Percentiles rank a stretch among this genome's conserved stretches.
These are phyloP conservation scores for Caenorhabditis plicata DNA, from an alignment of 2,888 invertebrate species.

Conservation along the genomic window DNA sequence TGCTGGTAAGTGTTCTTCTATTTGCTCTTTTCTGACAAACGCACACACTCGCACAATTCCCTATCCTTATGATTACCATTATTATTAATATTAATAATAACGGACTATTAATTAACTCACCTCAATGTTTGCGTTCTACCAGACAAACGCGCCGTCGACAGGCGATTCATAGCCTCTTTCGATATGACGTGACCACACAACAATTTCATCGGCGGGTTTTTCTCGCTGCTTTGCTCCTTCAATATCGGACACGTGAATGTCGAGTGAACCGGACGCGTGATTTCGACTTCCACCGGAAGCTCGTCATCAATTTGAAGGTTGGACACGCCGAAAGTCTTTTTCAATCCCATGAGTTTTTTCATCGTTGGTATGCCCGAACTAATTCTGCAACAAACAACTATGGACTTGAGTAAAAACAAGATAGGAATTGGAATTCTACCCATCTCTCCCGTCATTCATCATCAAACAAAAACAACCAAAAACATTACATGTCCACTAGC, in stretches of 20 bases:
- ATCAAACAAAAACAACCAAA: neutral
- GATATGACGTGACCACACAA: constrained; percentile 98
- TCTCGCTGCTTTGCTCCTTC: constrained; percentile 89
- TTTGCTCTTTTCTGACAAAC: too few relatives aligned
- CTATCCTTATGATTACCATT: too few relatives aligned
- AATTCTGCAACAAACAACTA: constrained; percentile 1
- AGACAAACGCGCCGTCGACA: constrained; percentile 67
- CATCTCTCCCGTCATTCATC: neutral
- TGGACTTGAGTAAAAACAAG: too few relatives aligned
- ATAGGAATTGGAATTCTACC: neutral
- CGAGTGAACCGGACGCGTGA: constrained; percentile 89
- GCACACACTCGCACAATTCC: too few relatives aligned
- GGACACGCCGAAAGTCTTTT: neutral
- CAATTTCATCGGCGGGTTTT: constrained; percentile 94
- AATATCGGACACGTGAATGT: constrained; percentile 98
- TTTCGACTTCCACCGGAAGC: constrained; percentile 75
- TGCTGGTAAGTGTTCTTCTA: too few relatives aligned
- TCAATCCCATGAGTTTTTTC: neutral
- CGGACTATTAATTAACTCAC: too few relatives aligned
- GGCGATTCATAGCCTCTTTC: constrained; percentile 89
- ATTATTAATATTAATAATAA: too few relatives aligned
- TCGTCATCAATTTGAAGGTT: constrained; percentile 66
- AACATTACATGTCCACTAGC: neutral
- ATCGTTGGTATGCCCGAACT: neutral
- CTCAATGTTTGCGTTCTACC: too few relatives aligned